Percentiles rank a stretch among this genome's conserved stretches.
Evolutionary conservation across 2,888 invertebrate genomes (phyloP).

Genomic region (Melieria picta): DNA sequence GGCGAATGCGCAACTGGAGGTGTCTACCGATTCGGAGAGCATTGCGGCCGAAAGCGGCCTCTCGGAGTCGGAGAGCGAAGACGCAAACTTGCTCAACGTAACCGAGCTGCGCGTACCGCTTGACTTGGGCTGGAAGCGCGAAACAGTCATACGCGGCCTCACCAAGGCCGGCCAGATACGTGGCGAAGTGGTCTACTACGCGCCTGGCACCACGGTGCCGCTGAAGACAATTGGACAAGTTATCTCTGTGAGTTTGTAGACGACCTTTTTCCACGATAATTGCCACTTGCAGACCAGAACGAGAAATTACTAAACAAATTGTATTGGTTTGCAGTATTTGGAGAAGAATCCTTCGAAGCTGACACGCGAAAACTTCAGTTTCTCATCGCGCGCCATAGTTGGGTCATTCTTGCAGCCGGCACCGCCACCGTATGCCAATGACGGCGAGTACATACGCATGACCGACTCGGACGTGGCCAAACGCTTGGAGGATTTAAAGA

Average conservation of each 20-base stretch:
- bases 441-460: conserved; percentile 79
- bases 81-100: conserved; percentile 67
- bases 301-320: background rate
- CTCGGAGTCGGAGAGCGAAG: conserved; percentile 71
- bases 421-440: conserved; percentile 71
- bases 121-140: conserved; percentile 89
- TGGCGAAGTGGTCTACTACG: conserved; percentile 93
- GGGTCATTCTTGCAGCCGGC: conserved; percentile 91
- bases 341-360: conserved; percentile 77
- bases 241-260: conserved; percentile 70
- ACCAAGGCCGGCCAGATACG: conserved; percentile 87
- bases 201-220: conserved; percentile 73
- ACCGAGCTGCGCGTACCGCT: conserved; percentile 74
- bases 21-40: conserved; percentile 71
- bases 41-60: conserved; percentile 70
- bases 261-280: conserved; percentile 43
- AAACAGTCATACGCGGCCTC: conserved; percentile 87
- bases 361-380: conserved; percentile 89
- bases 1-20: conserved; percentile 69
- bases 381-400: conserved; percentile 86
- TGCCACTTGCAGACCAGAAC: background rate
- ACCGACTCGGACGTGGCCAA: conserved; percentile 85
- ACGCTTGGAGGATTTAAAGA: conserved; percentile 75
- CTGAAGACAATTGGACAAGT: conserved; percentile 75
- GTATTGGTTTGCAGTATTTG: conserved; percentile 72